Percentiles rank a stretch among this genome's conserved stretches.
Evolutionary conservation across 1,140 invertebrate species (phyloP).

Genomic region (Nasonia vitripennis): DNA sequence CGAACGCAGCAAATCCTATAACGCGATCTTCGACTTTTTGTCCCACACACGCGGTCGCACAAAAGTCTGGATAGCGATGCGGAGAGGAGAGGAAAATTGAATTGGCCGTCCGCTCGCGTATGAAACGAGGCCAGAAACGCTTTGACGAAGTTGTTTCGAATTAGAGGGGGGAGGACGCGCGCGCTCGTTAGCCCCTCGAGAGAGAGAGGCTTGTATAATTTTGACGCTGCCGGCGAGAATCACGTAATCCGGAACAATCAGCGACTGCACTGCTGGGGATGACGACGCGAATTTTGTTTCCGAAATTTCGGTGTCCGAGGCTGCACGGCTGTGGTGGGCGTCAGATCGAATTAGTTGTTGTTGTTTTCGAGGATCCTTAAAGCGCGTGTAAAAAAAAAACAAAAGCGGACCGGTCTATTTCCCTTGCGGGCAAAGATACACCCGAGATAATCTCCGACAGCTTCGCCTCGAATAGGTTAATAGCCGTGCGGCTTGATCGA

Average conservation of each 20-base stretch:
- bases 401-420: constrained; percentile 25
- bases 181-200: constrained; percentile 19
- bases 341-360: background rate
- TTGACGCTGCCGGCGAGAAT: constrained; percentile 28
- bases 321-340: too few relatives aligned
- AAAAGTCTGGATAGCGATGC: constrained; percentile 1
- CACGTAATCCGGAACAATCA: constrained; percentile 27
- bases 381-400: background rate
- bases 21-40: background rate
- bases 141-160: constrained; percentile 48
- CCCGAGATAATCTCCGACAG: constrained; percentile 25
- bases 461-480: constrained; percentile 31
- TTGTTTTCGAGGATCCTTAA: background rate
- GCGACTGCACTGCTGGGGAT: background rate
- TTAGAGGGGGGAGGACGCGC: constrained; percentile 11
- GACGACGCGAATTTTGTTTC: constrained; percentile 4
- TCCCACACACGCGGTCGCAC: background rate
- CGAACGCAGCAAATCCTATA: background rate
- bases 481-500: constrained; percentile 23
- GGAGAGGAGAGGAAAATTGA: constrained; percentile 24
- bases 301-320: background rate
- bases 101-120: constrained; percentile 16
- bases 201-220: constrained; percentile 23
- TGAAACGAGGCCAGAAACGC: constrained; percentile 36
- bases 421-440: background rate